A percentile compares a stretch with the other conserved stretches of the same genome.
These are phyloP conservation scores for Leptopilina clavipes DNA, from an alignment of 1,140 invertebrate species.

Conservation along the genomic window DNA sequence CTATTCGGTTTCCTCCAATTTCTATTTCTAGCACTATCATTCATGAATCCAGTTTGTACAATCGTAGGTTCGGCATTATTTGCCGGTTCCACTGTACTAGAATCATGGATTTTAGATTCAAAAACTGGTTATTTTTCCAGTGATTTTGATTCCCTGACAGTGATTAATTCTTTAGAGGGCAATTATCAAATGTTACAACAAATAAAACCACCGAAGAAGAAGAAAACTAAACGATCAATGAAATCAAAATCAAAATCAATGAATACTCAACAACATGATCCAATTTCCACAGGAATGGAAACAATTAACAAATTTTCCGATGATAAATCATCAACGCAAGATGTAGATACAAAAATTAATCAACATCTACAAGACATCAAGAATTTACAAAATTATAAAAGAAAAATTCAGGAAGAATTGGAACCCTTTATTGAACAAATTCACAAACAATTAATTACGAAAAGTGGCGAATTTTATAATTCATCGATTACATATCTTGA, in stretches of 20 bases:
- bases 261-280: too few species aligned
- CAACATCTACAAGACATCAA: neutral
- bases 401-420: neutral
- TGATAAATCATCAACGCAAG: neutral
- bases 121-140: neutral
- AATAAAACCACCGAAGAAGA: too few species aligned
- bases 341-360: neutral
- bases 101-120: neutral
- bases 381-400: neutral
- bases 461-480: neutral
- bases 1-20: neutral
- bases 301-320: neutral
- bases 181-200: too few species aligned
- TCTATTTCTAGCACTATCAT: neutral
- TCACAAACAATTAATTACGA: neutral
- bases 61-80: neutral
- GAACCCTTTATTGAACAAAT: neutral
- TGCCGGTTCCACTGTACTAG: neutral
- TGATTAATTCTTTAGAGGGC: too few species aligned
- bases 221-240: too few species aligned
- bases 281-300: neutral
- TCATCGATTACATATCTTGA: neutral
- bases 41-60: neutral
- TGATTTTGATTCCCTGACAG: too few species aligned
- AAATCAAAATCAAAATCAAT: too few species aligned